These are phyloP conservation scores for Macrotrachela quadricornifera DNA, from an alignment of 1,140 invertebrate species.

Conservation along the genomic window DNA sequence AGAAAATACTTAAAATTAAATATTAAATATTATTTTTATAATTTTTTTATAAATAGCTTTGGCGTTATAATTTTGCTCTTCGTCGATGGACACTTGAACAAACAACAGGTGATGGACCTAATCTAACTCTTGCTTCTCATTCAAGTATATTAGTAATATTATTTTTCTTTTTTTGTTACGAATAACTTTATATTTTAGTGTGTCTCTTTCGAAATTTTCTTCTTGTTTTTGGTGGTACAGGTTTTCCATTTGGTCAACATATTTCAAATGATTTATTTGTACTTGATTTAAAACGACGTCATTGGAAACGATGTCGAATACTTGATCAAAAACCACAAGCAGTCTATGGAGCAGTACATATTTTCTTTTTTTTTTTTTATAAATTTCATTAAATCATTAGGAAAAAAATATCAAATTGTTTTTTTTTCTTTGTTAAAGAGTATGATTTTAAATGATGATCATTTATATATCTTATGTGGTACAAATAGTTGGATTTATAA, in stretches of 20 bases:
- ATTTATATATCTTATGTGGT: slow-evolving; percentile 6
- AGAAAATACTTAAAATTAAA: too few relatives aligned
- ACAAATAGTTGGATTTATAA: slow-evolving; percentile 3
- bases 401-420: background rate
- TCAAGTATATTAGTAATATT: background rate
- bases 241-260: slow-evolving; percentile 5
- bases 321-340: background rate
- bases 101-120: background rate
- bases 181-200: too few relatives aligned
- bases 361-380: background rate
- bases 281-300: background rate
- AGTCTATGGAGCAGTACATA: slow-evolving; percentile 1
- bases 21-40: background rate
- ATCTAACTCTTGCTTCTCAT: slow-evolving; percentile 1
- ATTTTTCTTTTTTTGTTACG: background rate
- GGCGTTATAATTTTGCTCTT: background rate
- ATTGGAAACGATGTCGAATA: slow-evolving; percentile 2
- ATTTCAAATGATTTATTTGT: background rate
- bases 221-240: slow-evolving; percentile 4
- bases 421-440: background rate
- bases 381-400: background rate
- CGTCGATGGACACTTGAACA: background rate
- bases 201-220: background rate
- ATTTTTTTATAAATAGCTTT: background rate
- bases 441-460: background rate